Base-by-base conservation (phyloP, 2,113 vertebrate species). In the Spizaetus ornatus region DNA sequence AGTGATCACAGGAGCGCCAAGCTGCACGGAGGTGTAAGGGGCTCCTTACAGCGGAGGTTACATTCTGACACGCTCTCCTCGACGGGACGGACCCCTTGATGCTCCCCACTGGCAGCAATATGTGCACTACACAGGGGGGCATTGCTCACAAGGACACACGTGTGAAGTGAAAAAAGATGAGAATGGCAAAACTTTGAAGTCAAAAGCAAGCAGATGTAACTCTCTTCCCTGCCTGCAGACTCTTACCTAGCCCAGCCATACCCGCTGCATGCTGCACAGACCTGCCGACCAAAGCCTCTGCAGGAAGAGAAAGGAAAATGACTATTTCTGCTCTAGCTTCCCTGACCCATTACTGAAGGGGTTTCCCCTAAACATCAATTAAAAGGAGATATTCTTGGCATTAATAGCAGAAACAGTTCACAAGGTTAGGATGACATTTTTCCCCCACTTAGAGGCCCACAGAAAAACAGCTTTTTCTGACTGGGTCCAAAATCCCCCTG, bases 91-190 rank as follows among this genome's bases (percentile, higher is more conserved):
- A 55, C 38, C 38, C 52, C 38, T n/a, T 3, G 1, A 23, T 29
- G 32, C 32, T 45, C 40, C 78, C 50, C 32, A 10, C 78, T 40
- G 34, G 61, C 38, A 45, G 34, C 9, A 8, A 15, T 4, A 32
- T 3, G 22, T 70, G 13, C 22, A 3, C 23, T 34, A 6, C 2
- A 1, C 27, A 17, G 12, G 11, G 55, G n/a, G n/a, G 8, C 26
- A 26, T 5, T 11, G 27, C 52, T 42, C 32, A 29, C 8, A 6
- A 4, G 36, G 21, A 27, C 7, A 6, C 43, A 34, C 3, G 8
- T 4, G 36, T 10, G 32, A 25, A 29, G 26, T 16, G 10, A 31
- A 42, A 67, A 66, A 40, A 14, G 50, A 23, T 10, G 8, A 31
- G 11, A 52, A 43, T 6, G 7, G 26, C 16, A 29, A 77, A 59